These are phyloP conservation scores for Axea sp. DNA, from an alignment of 2,888 invertebrate species.

Conservation along the genomic window DNA sequence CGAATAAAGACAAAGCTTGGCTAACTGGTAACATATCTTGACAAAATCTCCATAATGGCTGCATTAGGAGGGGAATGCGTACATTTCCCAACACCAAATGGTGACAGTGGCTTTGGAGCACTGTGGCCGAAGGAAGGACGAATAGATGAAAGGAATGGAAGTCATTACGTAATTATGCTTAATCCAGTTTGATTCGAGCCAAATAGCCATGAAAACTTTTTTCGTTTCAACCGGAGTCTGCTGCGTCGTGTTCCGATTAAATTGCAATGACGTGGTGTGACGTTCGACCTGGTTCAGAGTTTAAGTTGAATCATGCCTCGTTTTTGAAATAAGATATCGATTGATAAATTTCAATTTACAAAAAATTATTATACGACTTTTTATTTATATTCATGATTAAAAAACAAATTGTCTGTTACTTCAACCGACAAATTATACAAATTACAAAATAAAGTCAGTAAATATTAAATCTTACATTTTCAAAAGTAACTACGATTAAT, in stretches of 20 bases:
- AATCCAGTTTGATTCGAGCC: slow-evolving; percentile 68
- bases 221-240: slow-evolving; percentile 4
- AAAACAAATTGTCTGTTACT: no score
- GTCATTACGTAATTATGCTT: slow-evolving; percentile 72
- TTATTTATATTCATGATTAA: no score
- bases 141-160: slow-evolving; percentile 54
- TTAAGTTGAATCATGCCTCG: no score
- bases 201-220: slow-evolving; percentile 66
- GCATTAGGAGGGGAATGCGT: slow-evolving; percentile 70
- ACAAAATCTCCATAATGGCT: slow-evolving; percentile 76
- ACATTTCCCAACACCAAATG: slow-evolving; percentile 66
- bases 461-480: no score
- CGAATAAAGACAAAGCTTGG: slow-evolving; percentile 68
- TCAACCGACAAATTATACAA: no score
- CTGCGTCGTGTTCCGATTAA: slow-evolving; percentile 28
- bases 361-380: no score
- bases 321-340: no score
- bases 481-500: no score
- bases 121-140: slow-evolving; percentile 7
- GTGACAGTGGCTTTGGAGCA: slow-evolving; percentile 55
- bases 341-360: no score
- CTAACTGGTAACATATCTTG: slow-evolving; percentile 70
- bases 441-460: no score
- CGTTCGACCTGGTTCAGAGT: slow-evolving; percentile 5
- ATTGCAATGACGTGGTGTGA: slow-evolving; percentile 17